Evolutionary conservation across 1,140 invertebrate genomes (phyloP), one percentile per base, ranked within the genome.

Genomic region (Drosophila littoralis): DNA sequence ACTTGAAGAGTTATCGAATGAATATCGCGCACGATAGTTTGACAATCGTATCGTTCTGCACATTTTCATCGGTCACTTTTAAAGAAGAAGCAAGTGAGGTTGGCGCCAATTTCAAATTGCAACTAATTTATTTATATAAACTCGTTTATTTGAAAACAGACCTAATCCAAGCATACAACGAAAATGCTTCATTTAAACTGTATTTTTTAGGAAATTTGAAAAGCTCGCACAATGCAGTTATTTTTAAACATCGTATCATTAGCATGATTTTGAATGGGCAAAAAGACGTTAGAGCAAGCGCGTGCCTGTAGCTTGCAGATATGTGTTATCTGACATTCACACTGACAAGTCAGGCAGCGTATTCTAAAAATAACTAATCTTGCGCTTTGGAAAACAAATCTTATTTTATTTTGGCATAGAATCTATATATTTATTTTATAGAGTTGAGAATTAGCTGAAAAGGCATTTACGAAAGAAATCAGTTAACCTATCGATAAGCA

Each of bases 401-500:
- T 7, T 43, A 57, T 43, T 43, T 13, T 42, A 57, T 42, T 43
- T 57, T 43, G 8, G 12, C 10, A 32, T 15, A n/a, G 1, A 57
- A 42, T 28, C 17, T 40, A 13, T 28, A 35, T 35, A 8, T 33
- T 51, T 35, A 35, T 36, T 15, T 15, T 42, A 6, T 42, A 15
- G 1, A 7, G n/a, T 42, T 42, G n/a, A 6, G 6, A 42, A 6
- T 6, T n/a, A 6, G n/a, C 6, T 12, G 4, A 17, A 32, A 7
- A 2, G n/a, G 28, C 12, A n/a, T 7, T 7, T 50, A 2, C 28
- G 7, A 6, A 55, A 12, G 10, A 33, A 43, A 13, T 42, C 6
- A 28, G 22, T 28, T 40, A 46, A 2, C 17, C n/a, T 40, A 58
- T 67, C 65, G 65, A 50, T 67, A 50, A 5, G 15, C 38, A 6